These are phyloP conservation scores for Epinotia demarniana DNA, from an alignment of 2,888 invertebrate genomes.

Conservation along the genomic window DNA sequence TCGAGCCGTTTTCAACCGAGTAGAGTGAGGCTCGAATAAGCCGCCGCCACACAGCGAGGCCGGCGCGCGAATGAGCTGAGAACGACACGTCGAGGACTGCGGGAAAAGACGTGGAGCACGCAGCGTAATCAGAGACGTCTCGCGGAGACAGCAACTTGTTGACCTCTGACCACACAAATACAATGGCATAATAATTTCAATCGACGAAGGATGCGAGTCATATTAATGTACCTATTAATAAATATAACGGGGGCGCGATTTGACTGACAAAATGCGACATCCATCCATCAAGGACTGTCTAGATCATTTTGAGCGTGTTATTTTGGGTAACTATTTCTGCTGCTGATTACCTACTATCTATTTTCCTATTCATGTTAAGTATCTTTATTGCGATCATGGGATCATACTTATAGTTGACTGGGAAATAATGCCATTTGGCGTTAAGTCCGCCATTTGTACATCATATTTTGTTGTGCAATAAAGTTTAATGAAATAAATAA, in stretches of 20 bases:
- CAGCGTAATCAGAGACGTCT: constrained; percentile 21
- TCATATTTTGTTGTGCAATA: too few relatives aligned
- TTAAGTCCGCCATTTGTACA: too few relatives aligned
- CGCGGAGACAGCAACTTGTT: constrained; percentile 42
- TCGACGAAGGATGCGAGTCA: background rate
- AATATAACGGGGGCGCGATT: background rate
- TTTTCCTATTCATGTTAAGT: too few relatives aligned
- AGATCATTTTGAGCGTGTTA: too few relatives aligned
- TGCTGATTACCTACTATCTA: too few relatives aligned
- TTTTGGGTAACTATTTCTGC: too few relatives aligned
- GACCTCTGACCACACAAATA: constrained; percentile 38
- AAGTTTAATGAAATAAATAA: too few relatives aligned
- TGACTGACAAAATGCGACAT: background rate
- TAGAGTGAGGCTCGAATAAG: constrained; percentile 53
- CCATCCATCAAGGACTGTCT: background rate
- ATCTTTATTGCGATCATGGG: too few relatives aligned
- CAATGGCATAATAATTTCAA: constrained; percentile 8
- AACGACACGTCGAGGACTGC: constrained; percentile 50
- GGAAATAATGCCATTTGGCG: too few relatives aligned
- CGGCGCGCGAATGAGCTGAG: constrained; percentile 75
- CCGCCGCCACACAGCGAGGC: constrained; percentile 70
- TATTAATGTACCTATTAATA: background rate
- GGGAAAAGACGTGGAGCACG: constrained; percentile 50
- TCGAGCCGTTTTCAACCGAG: constrained; percentile 48
- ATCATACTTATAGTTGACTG: too few relatives aligned